Conservation (phyloP, 2,888 invertebrate species). For the Tortricodes alternella region DNA sequence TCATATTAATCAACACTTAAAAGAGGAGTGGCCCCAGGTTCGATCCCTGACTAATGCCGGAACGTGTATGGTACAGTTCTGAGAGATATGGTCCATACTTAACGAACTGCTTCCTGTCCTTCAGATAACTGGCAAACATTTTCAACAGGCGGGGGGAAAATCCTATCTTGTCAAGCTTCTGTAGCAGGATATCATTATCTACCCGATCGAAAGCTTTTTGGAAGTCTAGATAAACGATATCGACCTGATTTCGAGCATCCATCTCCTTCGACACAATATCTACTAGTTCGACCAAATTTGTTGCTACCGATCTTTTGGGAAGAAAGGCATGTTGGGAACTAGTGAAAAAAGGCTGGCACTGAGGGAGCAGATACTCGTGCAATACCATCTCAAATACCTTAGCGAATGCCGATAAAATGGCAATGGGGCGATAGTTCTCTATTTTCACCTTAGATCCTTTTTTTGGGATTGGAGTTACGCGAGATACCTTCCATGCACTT, state of each 20-base stretch:
- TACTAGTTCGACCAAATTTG: not conserved
- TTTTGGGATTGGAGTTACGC: slow-evolving; percentile 1
- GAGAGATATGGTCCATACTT: not conserved
- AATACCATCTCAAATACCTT: not conserved
- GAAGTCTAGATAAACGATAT: slow-evolving; percentile 1
- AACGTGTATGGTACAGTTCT: not conserved
- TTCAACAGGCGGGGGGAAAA: not conserved
- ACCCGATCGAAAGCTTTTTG: slow-evolving; percentile 1
- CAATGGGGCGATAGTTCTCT: not conserved
- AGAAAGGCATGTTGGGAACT: not conserved
- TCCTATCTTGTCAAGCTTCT: not conserved
- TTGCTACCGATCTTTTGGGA: not conserved
- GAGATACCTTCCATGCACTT: not conserved
- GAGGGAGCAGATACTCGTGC: not conserved
- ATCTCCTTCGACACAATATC: not conserved
- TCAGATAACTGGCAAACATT: not conserved
- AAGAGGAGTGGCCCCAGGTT: not conserved
- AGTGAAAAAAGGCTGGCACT: not conserved
- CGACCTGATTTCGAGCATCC: not conserved
- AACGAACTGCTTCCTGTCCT: not conserved
- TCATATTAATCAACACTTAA: not conserved
- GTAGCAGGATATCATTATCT: not conserved
- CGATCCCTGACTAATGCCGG: slow-evolving; percentile 3
- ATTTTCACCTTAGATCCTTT: not conserved
- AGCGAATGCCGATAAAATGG: not conserved